A percentile compares a stretch with the other conserved stretches of the same genome.
These are phyloP conservation scores for Enteromius thamalakanensis DNA, from an alignment of 2,797 vertebrate genomes.

Conservation along the genomic window DNA sequence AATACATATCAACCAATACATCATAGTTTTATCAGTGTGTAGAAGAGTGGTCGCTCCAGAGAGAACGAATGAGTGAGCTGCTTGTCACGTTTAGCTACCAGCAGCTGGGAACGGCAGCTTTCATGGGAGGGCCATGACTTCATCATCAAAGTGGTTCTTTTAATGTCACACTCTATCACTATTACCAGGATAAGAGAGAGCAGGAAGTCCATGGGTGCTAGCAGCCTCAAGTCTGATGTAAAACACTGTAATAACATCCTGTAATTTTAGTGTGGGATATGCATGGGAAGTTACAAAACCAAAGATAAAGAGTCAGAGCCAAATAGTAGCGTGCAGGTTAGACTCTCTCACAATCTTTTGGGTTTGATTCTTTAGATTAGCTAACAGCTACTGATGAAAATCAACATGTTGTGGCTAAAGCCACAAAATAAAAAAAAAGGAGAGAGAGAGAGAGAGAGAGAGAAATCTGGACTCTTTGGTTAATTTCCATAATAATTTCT, in stretches of 20 bases:
- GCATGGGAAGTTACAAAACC: not conserved
- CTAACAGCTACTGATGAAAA: not conserved
- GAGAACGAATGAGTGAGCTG: conserved; percentile 17
- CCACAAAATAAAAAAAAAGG: not conserved
- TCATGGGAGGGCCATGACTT: conserved; percentile 38
- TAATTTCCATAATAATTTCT: not conserved
- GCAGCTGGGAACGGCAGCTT: conserved; percentile 22
- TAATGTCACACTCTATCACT: conserved; percentile 63
- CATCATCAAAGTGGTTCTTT: conserved; percentile 64
- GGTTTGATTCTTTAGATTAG: not conserved
- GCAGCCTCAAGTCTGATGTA: conserved; percentile 60
- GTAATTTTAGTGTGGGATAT: not conserved
- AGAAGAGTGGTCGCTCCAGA: not conserved
- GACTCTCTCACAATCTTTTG: not conserved
- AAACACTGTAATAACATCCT: conserved; percentile 31
- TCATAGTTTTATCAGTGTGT: conserved; percentile 17
- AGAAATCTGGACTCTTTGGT: no score
- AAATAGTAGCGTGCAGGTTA: not conserved
- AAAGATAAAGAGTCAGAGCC: not conserved
- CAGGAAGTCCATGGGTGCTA: conserved; percentile 68
- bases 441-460: not conserved
- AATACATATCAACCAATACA: conserved; percentile 16
- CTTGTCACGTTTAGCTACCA: conserved; percentile 5
- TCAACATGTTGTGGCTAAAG: not conserved
- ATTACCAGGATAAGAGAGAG: conserved; percentile 62